Evolutionary conservation across 2,797 vertebrate genomes (phyloP).

Genomic region (Sitta carolinensis): DNA sequence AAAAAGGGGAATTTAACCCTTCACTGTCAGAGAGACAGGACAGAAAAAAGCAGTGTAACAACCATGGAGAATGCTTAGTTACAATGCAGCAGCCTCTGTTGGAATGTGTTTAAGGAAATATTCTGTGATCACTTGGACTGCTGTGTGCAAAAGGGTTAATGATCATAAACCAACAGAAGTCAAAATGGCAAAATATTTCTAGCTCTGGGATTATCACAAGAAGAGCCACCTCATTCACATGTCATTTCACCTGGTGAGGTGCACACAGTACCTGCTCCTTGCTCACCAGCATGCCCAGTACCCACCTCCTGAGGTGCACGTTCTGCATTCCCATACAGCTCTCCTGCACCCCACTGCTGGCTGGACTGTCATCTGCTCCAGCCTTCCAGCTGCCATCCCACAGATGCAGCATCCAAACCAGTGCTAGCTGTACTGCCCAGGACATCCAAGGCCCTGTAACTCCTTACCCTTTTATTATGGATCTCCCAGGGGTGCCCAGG

Average conservation of each 20-base stretch:
- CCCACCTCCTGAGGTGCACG: not conserved
- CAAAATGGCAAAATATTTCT: not conserved
- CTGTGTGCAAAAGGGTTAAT: not conserved
- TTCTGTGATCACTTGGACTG: not conserved
- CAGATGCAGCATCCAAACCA: not conserved
- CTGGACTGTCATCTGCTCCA: not conserved
- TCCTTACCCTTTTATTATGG: not conserved
- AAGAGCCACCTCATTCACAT: not conserved
- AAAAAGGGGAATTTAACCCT: conserved; percentile 21
- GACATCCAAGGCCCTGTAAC: not conserved
- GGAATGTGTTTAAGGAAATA: not conserved
- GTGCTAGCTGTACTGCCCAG: not conserved
- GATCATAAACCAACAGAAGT: not conserved
- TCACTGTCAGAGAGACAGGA: not conserved
- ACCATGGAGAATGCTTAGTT: not conserved
- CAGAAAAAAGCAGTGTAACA: not conserved
- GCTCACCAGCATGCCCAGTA: not conserved
- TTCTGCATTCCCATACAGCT: not conserved
- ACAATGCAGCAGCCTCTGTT: not conserved
- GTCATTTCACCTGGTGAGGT: not conserved
- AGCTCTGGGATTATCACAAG: not conserved
- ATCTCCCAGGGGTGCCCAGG: not conserved
- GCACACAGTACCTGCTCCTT: not conserved
- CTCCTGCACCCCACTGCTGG: not conserved
- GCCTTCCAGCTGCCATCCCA: not conserved